A percentile compares a stretch with the other conserved stretches of the same genome.
phyloP scores from a whole-genome alignment of 2,888 invertebrate genomes.

The Agrilus mali region DNA sequence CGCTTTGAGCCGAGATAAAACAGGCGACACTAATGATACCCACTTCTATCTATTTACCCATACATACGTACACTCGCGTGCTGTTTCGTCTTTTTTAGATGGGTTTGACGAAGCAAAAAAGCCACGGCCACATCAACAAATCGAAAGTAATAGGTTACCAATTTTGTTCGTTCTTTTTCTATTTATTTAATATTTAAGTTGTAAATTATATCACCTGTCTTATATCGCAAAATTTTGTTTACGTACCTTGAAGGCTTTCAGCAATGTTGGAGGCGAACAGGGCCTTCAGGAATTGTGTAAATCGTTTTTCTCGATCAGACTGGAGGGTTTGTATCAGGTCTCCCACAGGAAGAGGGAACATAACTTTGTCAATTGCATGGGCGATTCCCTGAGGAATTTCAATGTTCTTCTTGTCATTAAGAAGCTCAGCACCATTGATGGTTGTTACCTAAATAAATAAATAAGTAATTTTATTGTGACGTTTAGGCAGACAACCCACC shows the following conservation, averaged over 20 bases:
- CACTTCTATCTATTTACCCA: too few relatives aligned
- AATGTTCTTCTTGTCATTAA: slow-evolving; percentile 72
- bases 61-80: too few relatives aligned
- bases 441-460: slow-evolving; percentile 53
- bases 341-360: slow-evolving; percentile 83
- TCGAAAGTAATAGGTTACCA: too few relatives aligned
- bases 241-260: slow-evolving; percentile 55
- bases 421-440: slow-evolving; percentile 71
- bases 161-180: too few relatives aligned
- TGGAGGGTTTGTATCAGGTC: slow-evolving; percentile 75
- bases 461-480: not conserved
- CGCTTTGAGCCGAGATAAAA: too few relatives aligned
- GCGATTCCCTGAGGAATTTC: slow-evolving; percentile 77
- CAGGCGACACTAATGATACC: too few relatives aligned
- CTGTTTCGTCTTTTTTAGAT: too few relatives aligned
- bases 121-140: too few relatives aligned
- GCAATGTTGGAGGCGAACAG: slow-evolving; percentile 66
- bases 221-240: not conserved
- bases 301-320: slow-evolving; percentile 69
- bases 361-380: slow-evolving; percentile 72
- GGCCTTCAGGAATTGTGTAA: slow-evolving; percentile 66
- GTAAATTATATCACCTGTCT: too few relatives aligned
- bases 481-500: too few relatives aligned
- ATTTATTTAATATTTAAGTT: too few relatives aligned
- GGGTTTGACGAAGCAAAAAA: too few relatives aligned